These are phyloP conservation scores for Columbina picui DNA, from an alignment of 2,113 vertebrate genomes.

Conservation along the genomic window DNA sequence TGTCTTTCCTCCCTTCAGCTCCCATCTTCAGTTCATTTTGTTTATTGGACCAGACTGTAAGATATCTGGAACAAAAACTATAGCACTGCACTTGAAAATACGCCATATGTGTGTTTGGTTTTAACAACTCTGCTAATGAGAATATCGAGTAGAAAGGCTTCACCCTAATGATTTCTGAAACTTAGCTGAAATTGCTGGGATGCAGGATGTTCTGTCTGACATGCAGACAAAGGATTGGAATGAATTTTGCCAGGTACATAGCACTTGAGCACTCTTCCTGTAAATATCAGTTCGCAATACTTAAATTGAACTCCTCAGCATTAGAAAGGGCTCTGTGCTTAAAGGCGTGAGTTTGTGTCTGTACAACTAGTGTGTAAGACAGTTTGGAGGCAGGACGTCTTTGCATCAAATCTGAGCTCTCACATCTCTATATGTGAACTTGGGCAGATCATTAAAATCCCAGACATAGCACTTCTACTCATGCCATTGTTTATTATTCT, in stretches of 20 bases:
- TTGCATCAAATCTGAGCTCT: not conserved
- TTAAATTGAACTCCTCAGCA: not conserved
- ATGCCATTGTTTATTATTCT: not conserved
- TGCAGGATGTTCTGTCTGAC: not conserved
- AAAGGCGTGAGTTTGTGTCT: not conserved
- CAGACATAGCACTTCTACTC: not conserved
- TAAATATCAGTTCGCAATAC: not conserved
- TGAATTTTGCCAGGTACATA: not conserved
- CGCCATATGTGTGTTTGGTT: accelerated
- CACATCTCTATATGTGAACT: not conserved
- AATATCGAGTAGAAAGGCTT: not conserved
- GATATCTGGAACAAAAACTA: not conserved
- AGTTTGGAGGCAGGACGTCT: not conserved
- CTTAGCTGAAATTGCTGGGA: not conserved
- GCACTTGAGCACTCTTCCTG: not conserved
- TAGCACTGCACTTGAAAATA: not conserved
- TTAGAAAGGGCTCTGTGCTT: not conserved
- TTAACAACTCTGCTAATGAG: not conserved
- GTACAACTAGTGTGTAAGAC: not conserved
- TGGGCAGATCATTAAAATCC: not conserved
- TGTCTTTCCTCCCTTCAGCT: not conserved
- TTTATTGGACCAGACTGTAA: not conserved
- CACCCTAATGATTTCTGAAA: not conserved
- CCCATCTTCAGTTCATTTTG: not conserved
- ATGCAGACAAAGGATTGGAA: not conserved